Conservation (phyloP, 2,113 vertebrate species). For the Grammomys dolichurus region DNA sequence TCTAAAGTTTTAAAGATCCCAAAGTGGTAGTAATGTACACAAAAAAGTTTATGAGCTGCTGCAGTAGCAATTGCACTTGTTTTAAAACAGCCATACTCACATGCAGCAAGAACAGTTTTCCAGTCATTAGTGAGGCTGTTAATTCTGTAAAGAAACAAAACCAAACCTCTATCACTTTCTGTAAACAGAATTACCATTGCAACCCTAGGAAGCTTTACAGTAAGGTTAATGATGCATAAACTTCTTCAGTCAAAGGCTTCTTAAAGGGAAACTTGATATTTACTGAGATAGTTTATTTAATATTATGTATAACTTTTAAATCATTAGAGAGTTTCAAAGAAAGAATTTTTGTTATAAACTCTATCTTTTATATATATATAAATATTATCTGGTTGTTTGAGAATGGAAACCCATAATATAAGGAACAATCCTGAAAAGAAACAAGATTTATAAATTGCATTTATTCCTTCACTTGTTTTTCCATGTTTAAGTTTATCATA, state of each 20-base stretch:
- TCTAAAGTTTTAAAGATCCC: slow-evolving; percentile 24
- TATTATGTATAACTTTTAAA: slow-evolving; percentile 53
- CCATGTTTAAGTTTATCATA: background rate
- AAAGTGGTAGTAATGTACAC: background rate
- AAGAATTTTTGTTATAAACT: background rate
- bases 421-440: background rate
- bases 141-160: slow-evolving; percentile 71
- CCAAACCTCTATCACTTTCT: slow-evolving; percentile 26
- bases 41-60: slow-evolving; percentile 2
- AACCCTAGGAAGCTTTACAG: slow-evolving; percentile 52
- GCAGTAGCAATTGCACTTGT: slow-evolving; percentile 28
- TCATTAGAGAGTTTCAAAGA: background rate
- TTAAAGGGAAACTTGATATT: slow-evolving; percentile 32
- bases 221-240: slow-evolving; percentile 58
- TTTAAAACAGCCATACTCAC: slow-evolving; percentile 43
- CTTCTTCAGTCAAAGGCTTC: slow-evolving; percentile 24
- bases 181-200: slow-evolving; percentile 43
- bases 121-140: slow-evolving; percentile 44
- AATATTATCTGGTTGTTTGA: background rate
- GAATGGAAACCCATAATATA: background rate
- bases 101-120: slow-evolving; percentile 40
- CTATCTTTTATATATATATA: background rate
- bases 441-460: background rate
- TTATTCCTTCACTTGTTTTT: background rate
- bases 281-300: slow-evolving; percentile 29